These are phyloP conservation scores for Temnothorax ravouxi DNA, from an alignment of 2,888 invertebrate species.

Conservation along the genomic window DNA sequence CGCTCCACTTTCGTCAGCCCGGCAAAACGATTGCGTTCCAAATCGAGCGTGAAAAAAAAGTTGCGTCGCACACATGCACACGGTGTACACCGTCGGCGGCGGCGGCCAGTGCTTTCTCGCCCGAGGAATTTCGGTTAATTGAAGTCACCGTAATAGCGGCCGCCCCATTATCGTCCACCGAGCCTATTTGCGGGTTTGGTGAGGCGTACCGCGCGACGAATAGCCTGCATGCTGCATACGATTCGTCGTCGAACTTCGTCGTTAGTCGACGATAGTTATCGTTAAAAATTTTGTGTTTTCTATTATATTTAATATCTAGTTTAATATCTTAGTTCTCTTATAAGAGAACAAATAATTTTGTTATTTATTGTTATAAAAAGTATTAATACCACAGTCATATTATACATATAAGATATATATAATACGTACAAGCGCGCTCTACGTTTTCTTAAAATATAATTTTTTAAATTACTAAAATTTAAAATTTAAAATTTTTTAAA, in stretches of 20 bases:
- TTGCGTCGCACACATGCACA: background rate
- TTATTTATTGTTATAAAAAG: background rate
- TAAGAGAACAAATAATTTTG: background rate
- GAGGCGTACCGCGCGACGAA: conserved; percentile 35
- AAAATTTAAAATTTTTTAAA: background rate
- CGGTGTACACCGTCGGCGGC: background rate
- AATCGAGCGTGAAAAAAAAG: conserved; percentile 20
- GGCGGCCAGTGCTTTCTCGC: background rate
- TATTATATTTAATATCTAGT: background rate
- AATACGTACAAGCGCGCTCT: too few relatives aligned
- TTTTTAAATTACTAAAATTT: background rate
- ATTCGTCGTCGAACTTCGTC: background rate
- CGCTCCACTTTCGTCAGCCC: conserved; percentile 1
- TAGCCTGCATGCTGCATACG: background rate
- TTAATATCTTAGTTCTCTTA: too few relatives aligned
- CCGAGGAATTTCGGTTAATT: conserved; percentile 52
- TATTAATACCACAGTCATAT: background rate
- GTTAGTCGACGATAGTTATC: background rate
- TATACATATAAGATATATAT: background rate
- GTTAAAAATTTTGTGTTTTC: background rate
- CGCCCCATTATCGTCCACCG: conserved; percentile 33
- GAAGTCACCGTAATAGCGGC: conserved; percentile 36
- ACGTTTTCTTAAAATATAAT: background rate
- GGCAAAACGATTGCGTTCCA: background rate
- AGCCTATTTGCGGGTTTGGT: conserved; percentile 45